Evolutionary conservation across 2,888 invertebrate genomes (phyloP).

Genomic region (Periphyllus acericola): DNA sequence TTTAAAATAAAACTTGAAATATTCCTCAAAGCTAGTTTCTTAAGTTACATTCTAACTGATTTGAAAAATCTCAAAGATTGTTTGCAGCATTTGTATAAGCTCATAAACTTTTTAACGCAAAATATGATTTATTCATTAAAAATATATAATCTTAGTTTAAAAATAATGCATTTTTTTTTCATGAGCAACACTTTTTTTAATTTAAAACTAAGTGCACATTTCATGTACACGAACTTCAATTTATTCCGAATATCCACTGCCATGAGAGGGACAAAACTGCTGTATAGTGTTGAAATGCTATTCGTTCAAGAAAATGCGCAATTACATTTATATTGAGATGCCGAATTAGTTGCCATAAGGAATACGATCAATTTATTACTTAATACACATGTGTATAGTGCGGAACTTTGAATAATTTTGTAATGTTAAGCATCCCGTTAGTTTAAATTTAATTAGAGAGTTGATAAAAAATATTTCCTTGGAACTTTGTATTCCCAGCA

Average conservation of each 20-base stretch:
- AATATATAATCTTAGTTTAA: background rate
- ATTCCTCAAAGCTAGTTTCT: background rate
- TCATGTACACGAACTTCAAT: too few relatives aligned
- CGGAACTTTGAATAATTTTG: conserved; percentile 21
- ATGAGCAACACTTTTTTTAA: too few relatives aligned
- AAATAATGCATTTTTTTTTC: too few relatives aligned
- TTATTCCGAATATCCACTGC: too few relatives aligned
- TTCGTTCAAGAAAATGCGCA: background rate
- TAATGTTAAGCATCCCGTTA: conserved; percentile 23
- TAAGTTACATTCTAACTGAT: background rate
- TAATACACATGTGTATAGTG: background rate
- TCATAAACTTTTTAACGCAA: background rate
- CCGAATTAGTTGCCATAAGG: background rate
- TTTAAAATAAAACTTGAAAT: background rate
- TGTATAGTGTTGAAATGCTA: background rate
- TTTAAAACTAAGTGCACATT: too few relatives aligned
- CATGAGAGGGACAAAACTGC: too few relatives aligned
- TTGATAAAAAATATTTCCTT: conserved; percentile 25
- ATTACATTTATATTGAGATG: background rate
- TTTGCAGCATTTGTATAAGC: background rate
- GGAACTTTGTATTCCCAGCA: conserved; percentile 36
- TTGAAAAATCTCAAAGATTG: background rate
- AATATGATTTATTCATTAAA: background rate
- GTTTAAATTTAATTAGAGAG: conserved; percentile 31
- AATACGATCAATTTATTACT: background rate